Evolutionary conservation across 2,888 invertebrate genomes (phyloP).

Genomic region (Molorchus minor): DNA sequence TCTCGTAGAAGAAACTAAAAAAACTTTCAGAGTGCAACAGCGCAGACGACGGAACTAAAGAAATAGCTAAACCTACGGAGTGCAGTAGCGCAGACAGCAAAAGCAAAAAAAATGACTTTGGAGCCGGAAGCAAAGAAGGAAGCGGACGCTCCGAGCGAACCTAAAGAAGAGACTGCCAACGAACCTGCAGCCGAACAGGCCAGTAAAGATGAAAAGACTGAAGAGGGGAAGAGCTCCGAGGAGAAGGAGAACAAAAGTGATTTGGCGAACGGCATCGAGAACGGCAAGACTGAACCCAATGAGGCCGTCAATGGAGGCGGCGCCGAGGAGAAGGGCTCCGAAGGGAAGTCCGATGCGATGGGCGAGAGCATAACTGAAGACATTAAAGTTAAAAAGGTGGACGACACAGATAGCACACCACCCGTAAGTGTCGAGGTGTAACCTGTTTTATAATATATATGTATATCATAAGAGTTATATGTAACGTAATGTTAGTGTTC

Average conservation of each 20-base stretch:
- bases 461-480: slow-evolving; percentile 39
- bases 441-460: slow-evolving; percentile 39
- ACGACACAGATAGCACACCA: slow-evolving; percentile 53
- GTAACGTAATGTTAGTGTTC: slow-evolving; percentile 47
- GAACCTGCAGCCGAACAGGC: slow-evolving; percentile 50
- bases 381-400: slow-evolving; percentile 68
- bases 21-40: no score
- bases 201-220: no score
- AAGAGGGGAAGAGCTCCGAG: slow-evolving; percentile 39
- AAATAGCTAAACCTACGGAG: no score
- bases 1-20: background rate
- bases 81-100: no score
- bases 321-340: slow-evolving; percentile 43
- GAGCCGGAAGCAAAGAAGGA: no score
- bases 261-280: slow-evolving; percentile 54
- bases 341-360: slow-evolving; percentile 38
- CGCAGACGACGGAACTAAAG: no score
- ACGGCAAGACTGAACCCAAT: slow-evolving; percentile 36
- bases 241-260: slow-evolving; percentile 63
- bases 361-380: slow-evolving; percentile 55
- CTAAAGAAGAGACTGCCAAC: slow-evolving; percentile 41
- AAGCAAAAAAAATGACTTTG: slow-evolving; percentile 4
- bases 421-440: slow-evolving; percentile 51
- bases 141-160: background rate
- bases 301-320: slow-evolving; percentile 38